Evolutionary conservation across 2,113 vertebrate genomes (phyloP), one percentile per base, ranked within the genome.

Genomic region (Okapia johnstoni): DNA sequence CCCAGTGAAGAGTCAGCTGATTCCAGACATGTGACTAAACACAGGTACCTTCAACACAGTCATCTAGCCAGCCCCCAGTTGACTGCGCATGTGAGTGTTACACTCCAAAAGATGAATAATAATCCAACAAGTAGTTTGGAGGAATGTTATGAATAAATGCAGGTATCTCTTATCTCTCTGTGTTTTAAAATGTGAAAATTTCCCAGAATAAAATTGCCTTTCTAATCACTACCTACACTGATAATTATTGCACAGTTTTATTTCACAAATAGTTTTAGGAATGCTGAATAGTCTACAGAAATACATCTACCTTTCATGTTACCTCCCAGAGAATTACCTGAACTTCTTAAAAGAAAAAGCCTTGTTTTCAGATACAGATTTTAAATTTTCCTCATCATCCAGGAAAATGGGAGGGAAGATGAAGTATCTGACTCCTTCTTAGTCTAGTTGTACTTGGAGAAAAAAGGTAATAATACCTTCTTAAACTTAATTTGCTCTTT

Each of bases 401-500:
- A 94, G 63, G 40, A 96, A 97, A 94, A 94, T 76, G 55, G 79
- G 70, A 91, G 11, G 46, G 21, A 93, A 95, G 52, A 88, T 58
- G 17, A 97, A 66, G 16, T 84, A 91, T 86, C 58, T 89, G 81
- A 86, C 23, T 95, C 15, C 40, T 85, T 57, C 17, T 76, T 97
- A 94, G 86, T 66, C n/a, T 84, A 94, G 61, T 86, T 97, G 70
- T 93, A 86, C 70, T 95, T 96, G 70, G 7, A 93, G 66, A 46
- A 26, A 84, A 83, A 97, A 81, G 77, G 50, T 92, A 92, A 94
- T 95, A 90, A 92, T 94, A 79, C 33, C 48, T 92, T 97, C 88
- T 70, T 96, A 94, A 96, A 93, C 55, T 94, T 97, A 86, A 96
- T 95, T 96, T 94, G 30, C 15, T 94, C 55, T 95, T 93, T 93